A percentile compares a stretch with the other conserved stretches of the same genome.
Conservation (phyloP, 2,113 vertebrate genomes). For the Trematomus loennbergii region DNA sequence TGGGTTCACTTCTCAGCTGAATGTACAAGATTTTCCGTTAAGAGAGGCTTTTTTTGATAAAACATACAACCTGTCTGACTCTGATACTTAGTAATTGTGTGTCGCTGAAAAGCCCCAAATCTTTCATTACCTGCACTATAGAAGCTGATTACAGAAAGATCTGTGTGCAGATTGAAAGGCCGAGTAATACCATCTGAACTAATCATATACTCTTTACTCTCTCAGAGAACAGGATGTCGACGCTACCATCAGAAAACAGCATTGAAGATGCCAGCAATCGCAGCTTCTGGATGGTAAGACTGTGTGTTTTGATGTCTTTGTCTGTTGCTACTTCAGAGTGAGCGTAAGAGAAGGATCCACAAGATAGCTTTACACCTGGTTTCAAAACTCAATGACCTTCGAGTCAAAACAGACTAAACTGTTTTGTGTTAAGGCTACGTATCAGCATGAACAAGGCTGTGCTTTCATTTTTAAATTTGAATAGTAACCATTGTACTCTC, state of each 20-base stretch:
- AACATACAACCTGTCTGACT: too few relatives aligned
- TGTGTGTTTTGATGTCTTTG: neutral
- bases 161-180: neutral
- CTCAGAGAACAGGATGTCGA: slow-evolving; percentile 79
- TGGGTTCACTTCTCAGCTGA: neutral
- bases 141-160: slow-evolving; percentile 1
- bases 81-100: too few relatives aligned
- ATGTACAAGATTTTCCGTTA: neutral
- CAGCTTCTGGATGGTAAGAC: slow-evolving; percentile 88
- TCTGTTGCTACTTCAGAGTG: neutral
- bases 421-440: slow-evolving; percentile 14
- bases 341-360: neutral
- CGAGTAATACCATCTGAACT: neutral
- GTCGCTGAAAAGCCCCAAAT: neutral
- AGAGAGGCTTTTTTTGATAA: neutral
- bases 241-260: slow-evolving; percentile 59
- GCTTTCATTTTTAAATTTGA: slow-evolving; percentile 30
- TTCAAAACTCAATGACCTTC: slow-evolving; percentile 15
- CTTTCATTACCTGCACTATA: neutral
- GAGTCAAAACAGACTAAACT: slow-evolving; percentile 35
- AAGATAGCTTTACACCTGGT: neutral
- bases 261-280: slow-evolving; percentile 72
- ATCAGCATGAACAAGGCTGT: slow-evolving; percentile 35
- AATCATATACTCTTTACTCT: slow-evolving; percentile 19
- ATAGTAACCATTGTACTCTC: neutral